Evolutionary conservation across 30 jellyfish, hydroid and myxozoan species (phyloP).

Genomic region (Pelagia noctiluca): DNA sequence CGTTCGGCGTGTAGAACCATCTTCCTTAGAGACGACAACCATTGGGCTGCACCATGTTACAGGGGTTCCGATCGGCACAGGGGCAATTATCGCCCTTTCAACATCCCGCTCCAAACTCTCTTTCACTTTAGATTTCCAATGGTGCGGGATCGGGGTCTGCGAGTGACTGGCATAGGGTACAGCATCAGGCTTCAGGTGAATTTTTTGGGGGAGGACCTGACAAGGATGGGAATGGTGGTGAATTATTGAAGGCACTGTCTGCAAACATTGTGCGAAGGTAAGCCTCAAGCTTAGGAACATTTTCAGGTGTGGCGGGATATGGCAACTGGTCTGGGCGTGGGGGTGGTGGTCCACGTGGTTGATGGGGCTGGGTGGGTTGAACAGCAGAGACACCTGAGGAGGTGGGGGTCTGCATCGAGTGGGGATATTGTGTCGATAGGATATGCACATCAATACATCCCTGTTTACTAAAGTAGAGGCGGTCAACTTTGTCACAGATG

Average conservation of each 20-base stretch:
- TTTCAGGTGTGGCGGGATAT: too few species aligned
- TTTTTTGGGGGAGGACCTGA: neutral
- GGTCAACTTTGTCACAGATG: neutral
- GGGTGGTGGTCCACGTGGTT: neutral
- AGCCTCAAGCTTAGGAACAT: too few species aligned
- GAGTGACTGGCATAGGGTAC: conserved; percentile 41
- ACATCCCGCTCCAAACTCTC: conserved; percentile 67
- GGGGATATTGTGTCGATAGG: neutral
- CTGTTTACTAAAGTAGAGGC: neutral
- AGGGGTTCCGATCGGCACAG: conserved; percentile 60
- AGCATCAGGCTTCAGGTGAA: conserved; percentile 38
- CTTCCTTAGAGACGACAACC: conserved; percentile 58
- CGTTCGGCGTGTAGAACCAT: conserved; percentile 54
- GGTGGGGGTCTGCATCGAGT: neutral
- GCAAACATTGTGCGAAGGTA: too few species aligned
- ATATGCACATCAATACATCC: neutral
- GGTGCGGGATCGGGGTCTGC: conserved; percentile 25
- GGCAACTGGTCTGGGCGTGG: too few species aligned
- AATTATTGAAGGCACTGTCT: too few species aligned
- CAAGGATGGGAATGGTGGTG: neutral
- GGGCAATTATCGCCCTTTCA: conserved; percentile 44
- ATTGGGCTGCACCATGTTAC: conserved; percentile 63
- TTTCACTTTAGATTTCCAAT: conserved; percentile 45
- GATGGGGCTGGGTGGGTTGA: neutral
- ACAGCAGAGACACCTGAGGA: neutral